Percentiles rank a stretch among this genome's conserved stretches.
Evolutionary conservation across 2,797 vertebrate species (phyloP).

Genomic region (Petrocephalus schoutedeni): DNA sequence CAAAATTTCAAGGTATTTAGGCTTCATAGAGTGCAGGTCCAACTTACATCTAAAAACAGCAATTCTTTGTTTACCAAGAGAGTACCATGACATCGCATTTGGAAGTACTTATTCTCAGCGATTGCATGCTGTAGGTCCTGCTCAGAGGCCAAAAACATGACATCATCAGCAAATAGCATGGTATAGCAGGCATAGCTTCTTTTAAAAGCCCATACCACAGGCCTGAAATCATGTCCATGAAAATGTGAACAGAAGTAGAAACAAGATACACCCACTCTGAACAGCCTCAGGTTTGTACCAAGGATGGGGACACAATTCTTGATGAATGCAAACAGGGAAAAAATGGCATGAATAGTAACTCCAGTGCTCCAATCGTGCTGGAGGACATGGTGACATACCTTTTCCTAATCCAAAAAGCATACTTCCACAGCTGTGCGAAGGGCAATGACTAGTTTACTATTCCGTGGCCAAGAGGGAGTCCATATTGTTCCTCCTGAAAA

Average conservation of each 20-base stretch:
- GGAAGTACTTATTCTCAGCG: not conserved
- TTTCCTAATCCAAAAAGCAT: not conserved
- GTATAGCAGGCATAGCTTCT: not conserved
- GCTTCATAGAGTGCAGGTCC: not conserved
- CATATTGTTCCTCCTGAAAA: not conserved
- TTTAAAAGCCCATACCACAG: not conserved
- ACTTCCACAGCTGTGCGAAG: not conserved
- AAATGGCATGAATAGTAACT: not conserved
- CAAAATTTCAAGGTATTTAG: not conserved
- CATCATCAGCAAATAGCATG: not conserved
- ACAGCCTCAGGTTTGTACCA: not conserved
- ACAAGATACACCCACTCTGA: not conserved
- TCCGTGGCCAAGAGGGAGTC: not conserved
- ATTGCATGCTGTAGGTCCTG: not conserved
- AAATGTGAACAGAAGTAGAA: not conserved
- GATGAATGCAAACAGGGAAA: not conserved
- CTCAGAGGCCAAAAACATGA: not conserved
- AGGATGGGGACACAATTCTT: not conserved
- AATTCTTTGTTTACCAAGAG: not conserved
- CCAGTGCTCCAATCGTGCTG: not conserved
- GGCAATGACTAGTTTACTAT: not conserved
- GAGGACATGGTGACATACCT: not conserved
- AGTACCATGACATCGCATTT: not conserved
- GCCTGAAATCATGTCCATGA: not conserved
- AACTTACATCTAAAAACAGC: not conserved